Evolutionary conservation across 2,113 vertebrate genomes (phyloP).

Genomic region (Elephas maximus): DNA sequence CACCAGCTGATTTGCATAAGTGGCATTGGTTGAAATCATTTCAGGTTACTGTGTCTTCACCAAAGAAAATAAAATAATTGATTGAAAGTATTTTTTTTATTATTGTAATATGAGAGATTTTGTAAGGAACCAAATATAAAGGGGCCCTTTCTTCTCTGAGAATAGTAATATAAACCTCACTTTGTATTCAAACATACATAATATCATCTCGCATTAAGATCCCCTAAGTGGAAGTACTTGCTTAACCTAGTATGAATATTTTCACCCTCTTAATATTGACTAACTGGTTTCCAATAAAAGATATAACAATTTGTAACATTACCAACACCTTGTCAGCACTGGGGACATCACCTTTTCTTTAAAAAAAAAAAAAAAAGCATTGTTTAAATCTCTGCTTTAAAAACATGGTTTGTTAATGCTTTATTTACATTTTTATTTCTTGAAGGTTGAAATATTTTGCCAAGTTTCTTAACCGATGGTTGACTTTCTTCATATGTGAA

Average conservation of each 20-base stretch:
- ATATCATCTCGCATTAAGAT: constrained; percentile 40
- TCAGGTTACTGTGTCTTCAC: not conserved
- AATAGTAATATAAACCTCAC: constrained; percentile 6
- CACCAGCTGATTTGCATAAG: not conserved
- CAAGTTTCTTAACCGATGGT: constrained; percentile 8
- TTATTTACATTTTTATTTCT: constrained; percentile 40
- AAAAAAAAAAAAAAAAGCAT: not conserved
- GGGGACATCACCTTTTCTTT: not conserved
- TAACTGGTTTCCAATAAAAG: constrained; percentile 41
- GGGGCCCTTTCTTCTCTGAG: not conserved
- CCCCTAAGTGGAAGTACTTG: constrained; percentile 35
- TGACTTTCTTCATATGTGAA: not conserved
- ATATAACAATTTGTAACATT: not conserved
- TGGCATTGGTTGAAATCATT: not conserved
- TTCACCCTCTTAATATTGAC: constrained; percentile 37
- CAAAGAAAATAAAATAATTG: constrained; percentile 44
- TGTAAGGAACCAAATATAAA: constrained; percentile 48
- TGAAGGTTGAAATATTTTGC: not conserved
- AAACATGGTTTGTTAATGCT: not conserved
- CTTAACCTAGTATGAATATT: not conserved
- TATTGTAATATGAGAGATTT: not conserved
- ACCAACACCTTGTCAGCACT: not conserved
- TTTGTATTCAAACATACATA: not conserved
- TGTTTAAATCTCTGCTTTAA: not conserved
- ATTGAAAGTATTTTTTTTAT: not conserved